phyloP scores from a whole-genome alignment of 1,140 invertebrate species.

The Ceratina calcarata region DNA sequence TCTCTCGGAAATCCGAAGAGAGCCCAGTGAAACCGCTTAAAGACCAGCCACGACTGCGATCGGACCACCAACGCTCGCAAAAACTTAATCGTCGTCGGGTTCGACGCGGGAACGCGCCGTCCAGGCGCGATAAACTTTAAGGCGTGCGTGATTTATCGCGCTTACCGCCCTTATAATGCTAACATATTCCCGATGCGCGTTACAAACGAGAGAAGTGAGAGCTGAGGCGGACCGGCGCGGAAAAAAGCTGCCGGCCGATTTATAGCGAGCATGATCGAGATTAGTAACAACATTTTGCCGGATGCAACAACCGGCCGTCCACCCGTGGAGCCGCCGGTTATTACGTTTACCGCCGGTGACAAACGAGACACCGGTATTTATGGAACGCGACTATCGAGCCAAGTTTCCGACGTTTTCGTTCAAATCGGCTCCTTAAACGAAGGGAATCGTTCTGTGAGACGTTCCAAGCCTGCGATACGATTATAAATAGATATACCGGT shows the following conservation, averaged over 20 bases:
- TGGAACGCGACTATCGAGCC: slow-evolving; percentile 10
- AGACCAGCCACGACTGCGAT: slow-evolving; percentile 14
- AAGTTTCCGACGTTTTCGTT: slow-evolving; percentile 17
- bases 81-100: slow-evolving; percentile 57
- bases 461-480: not conserved
- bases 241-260: slow-evolving; percentile 3
- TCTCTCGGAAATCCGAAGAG: slow-evolving; percentile 55
- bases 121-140: slow-evolving; percentile 53
- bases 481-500: too few relatives aligned
- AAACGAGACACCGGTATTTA: slow-evolving; percentile 40
- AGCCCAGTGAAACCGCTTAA: slow-evolving; percentile 65
- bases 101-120: slow-evolving; percentile 35
- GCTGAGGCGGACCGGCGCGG: not conserved
- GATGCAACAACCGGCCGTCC: slow-evolving; percentile 11
- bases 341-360: slow-evolving; percentile 34
- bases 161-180: slow-evolving; percentile 38
- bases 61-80: slow-evolving; percentile 60
- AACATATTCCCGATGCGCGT: slow-evolving; percentile 35
- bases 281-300: slow-evolving; percentile 41
- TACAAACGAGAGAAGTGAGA: not conserved
- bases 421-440: not conserved
- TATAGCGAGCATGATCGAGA: slow-evolving; percentile 41
- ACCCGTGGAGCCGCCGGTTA: not conserved
- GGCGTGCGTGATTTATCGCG: slow-evolving; percentile 45
- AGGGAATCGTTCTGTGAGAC: not conserved